phyloP scores from a whole-genome alignment of 2,113 vertebrate species.

The Callorhinus ursinus region DNA sequence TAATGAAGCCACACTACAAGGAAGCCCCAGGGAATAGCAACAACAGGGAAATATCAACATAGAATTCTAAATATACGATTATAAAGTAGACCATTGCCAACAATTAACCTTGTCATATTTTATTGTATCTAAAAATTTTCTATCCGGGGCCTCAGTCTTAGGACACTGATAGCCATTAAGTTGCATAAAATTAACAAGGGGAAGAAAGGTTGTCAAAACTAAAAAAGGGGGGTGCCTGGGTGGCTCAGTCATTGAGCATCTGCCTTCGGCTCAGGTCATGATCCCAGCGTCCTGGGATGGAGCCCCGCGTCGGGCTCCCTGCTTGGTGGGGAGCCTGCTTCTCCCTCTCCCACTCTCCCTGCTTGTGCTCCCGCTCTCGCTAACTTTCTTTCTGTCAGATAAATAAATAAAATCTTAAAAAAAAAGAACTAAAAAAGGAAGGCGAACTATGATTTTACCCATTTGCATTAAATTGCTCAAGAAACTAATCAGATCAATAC shows the following conservation, averaged over 20 bases:
- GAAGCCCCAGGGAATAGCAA: neutral
- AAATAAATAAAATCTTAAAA: too few relatives aligned
- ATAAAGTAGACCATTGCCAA: neutral
- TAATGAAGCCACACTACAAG: neutral
- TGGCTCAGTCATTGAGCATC: too few relatives aligned
- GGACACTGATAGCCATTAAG: neutral
- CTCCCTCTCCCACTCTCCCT: too few relatives aligned
- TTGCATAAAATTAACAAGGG: slow-evolving; percentile 5
- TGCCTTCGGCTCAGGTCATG: too few relatives aligned
- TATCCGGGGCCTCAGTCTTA: neutral
- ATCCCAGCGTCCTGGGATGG: too few relatives aligned
- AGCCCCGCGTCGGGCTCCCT: too few relatives aligned
- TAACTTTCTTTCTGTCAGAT: too few relatives aligned
- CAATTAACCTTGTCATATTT: slow-evolving; percentile 14
- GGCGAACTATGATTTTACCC: neutral
- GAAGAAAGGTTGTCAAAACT: neutral
- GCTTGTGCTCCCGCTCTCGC: too few relatives aligned
- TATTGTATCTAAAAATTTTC: neutral
- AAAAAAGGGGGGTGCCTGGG: neutral
- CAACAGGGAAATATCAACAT: neutral
- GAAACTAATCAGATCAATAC: neutral
- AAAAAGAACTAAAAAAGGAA: neutral
- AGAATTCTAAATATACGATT: neutral
- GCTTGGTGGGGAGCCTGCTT: too few relatives aligned
- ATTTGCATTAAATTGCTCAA: neutral